Evolutionary conservation across 2,113 vertebrate species (phyloP), one percentile per base, ranked within the genome.

Genomic region (Dipodomys ordii): DNA sequence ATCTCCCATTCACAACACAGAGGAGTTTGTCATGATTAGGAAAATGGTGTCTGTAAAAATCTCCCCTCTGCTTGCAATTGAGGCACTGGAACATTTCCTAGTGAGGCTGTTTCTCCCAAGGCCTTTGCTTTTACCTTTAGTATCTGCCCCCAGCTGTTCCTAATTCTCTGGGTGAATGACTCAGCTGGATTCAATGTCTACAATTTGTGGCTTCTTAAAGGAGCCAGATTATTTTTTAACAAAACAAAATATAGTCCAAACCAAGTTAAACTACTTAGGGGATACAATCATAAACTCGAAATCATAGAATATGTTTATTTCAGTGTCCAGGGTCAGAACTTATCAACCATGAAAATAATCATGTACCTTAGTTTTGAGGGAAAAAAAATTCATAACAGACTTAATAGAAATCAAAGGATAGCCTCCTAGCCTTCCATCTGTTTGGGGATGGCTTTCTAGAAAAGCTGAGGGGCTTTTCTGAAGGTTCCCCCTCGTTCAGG

Each of bases 101-200:
- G 90, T 85, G 78, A 92, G 83, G 39, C 76, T 35, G n/a, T 46
- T 53, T 65, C 64, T 53, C 73, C 8, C 7, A n/a, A 39, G 53
- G 53, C 23, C 85, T 64, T 64, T 46, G 82, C 19, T 49, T 64
- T 85, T n/a, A 35, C 49, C 25, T 0, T 87, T 53, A 25, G 72
- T 44, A 83, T 81, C 89, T 87, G 27, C 15, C 82, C 62, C 78
- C 74, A 96, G 90, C 85, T 93, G 85, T 83, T 96, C 73, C 92
- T 83, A 78, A 83, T 96, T 92, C 88, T 83, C 23, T 20, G 74
- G n/a, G 35, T 71, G n/a, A 90, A 80, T 90, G 90, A 95, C 84
- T 95, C 94, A 74, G 76, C 83, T 90, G 62, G 30, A 87, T 72
- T 94, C 92, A 39, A 3, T 13, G 4, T 87, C 94, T 91, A 32